Conservation (phyloP, 2,797 vertebrate genomes). For the Ptychadena robeensis region DNA sequence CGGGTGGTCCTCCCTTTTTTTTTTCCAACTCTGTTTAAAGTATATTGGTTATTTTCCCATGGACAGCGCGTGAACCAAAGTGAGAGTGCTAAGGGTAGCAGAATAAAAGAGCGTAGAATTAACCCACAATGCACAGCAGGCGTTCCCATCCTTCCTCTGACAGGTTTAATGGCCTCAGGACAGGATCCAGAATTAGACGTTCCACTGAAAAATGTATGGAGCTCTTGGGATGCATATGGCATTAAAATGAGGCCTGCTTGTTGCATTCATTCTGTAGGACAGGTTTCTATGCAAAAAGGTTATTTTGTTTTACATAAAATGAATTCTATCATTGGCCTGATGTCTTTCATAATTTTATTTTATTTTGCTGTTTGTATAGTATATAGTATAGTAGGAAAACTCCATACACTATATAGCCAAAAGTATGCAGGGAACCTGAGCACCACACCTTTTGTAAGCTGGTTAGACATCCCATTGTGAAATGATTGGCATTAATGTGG, state of each 20-base stretch:
- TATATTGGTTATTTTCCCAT: constrained; percentile 54
- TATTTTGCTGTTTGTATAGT: too few species aligned
- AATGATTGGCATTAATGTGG: too few species aligned
- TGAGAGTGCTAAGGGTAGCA: neutral
- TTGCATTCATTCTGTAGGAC: neutral
- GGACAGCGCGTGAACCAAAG: constrained; percentile 36
- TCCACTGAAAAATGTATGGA: constrained; percentile 26
- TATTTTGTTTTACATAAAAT: too few species aligned
- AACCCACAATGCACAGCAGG: constrained; percentile 59
- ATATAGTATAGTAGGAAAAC: too few species aligned
- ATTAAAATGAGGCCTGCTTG: neutral
- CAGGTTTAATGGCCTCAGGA: constrained; percentile 43
- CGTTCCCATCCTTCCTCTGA: constrained; percentile 27
- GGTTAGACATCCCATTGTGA: too few species aligned
- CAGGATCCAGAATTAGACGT: constrained; percentile 24
- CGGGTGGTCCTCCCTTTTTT: constrained; percentile 41
- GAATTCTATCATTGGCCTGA: too few species aligned
- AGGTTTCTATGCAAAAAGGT: too few species aligned
- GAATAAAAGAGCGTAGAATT: constrained; percentile 41
- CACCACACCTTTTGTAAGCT: too few species aligned
- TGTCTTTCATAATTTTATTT: too few species aligned
- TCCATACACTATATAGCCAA: too few species aligned
- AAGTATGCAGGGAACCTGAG: too few species aligned
- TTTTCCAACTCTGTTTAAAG: constrained; percentile 5
- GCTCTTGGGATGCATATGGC: neutral